Evolutionary conservation across 1,140 invertebrate species (phyloP).

Genomic region (Campoletis sonorensis): DNA sequence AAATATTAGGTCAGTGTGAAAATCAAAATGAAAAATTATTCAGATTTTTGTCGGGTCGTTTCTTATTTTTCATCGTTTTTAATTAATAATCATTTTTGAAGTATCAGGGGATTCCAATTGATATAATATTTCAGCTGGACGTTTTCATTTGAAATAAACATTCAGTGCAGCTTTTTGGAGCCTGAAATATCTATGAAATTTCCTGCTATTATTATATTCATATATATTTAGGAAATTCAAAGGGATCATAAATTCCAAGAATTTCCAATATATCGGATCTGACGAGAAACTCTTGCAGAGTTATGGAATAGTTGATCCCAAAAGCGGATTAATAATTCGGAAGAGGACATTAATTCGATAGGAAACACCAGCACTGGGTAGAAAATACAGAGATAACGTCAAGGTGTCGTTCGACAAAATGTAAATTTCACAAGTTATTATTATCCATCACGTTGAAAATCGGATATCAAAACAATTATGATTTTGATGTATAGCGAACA

Average conservation of each 20-base stretch:
- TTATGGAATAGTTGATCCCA: not conserved
- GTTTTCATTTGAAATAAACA: not conserved
- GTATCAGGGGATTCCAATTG: not conserved
- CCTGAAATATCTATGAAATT: not conserved
- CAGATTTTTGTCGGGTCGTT: not conserved
- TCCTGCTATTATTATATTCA: not conserved
- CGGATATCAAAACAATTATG: too few relatives aligned
- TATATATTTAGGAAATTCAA: not conserved
- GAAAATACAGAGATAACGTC: not conserved
- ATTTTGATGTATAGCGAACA: too few relatives aligned
- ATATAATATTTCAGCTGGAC: not conserved
- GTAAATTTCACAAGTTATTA: too few relatives aligned
- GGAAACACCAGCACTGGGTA: conserved; percentile 39
- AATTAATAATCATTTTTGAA: not conserved
- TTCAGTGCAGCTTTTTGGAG: too few relatives aligned
- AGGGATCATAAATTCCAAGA: not conserved
- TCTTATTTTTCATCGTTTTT: too few relatives aligned
- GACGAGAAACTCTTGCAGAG: not conserved
- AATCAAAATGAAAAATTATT: too few relatives aligned
- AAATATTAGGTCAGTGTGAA: too few relatives aligned
- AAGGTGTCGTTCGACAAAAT: too few relatives aligned
- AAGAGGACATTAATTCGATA: conserved; percentile 35
- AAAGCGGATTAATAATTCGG: conserved; percentile 18
- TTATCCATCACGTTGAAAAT: too few relatives aligned
- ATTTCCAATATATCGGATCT: not conserved